These are phyloP conservation scores for Gallinago solitaria DNA, from an alignment of 2,797 vertebrate genomes.

Conservation along the genomic window DNA sequence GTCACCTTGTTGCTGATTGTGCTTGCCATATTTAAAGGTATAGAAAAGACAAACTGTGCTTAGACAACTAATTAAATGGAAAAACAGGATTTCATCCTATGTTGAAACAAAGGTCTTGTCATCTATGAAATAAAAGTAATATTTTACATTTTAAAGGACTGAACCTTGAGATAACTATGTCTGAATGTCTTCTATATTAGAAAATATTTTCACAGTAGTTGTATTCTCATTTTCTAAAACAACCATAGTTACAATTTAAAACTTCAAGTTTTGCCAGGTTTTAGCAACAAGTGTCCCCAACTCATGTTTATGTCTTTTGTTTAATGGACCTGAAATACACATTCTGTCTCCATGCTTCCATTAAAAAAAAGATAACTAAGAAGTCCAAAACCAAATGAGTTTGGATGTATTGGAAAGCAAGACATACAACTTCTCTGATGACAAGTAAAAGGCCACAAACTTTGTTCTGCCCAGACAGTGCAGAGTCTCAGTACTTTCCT, in stretches of 20 bases:
- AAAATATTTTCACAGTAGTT: neutral
- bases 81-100: neutral
- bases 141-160: neutral
- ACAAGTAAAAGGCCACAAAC: neutral
- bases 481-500: neutral
- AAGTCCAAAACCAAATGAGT: neutral
- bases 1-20: slow-evolving; percentile 59
- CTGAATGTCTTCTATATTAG: neutral
- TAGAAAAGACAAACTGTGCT: neutral
- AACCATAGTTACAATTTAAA: neutral
- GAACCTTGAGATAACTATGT: neutral
- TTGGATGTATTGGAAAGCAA: neutral
- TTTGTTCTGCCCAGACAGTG: neutral
- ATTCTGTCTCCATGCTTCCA: neutral
- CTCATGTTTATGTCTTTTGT: neutral
- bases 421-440: neutral
- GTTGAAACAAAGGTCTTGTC: neutral
- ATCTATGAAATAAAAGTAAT: neutral
- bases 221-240: neutral
- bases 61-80: neutral
- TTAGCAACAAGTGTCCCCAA: neutral
- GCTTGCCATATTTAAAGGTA: neutral
- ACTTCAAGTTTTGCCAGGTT: neutral
- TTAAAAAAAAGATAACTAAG: neutral
- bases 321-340: neutral